These are phyloP conservation scores for Platycheirus rosarum DNA, from an alignment of 2,888 invertebrate species.

Conservation along the genomic window DNA sequence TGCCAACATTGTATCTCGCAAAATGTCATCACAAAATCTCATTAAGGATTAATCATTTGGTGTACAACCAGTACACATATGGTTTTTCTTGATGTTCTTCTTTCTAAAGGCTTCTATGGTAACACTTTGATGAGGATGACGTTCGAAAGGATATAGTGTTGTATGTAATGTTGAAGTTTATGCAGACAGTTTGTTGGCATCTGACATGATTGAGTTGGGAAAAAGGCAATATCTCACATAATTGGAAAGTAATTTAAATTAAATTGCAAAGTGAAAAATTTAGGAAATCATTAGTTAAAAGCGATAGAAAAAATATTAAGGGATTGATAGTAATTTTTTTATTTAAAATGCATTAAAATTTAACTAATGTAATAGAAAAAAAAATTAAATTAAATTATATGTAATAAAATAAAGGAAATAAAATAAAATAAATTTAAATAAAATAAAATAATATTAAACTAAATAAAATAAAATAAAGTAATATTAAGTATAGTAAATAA, in stretches of 20 bases:
- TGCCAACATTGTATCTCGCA: conserved; percentile 44
- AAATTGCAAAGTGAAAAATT: too few relatives aligned
- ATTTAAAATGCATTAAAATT: too few relatives aligned
- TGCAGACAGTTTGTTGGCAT: neutral
- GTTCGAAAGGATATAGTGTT: neutral
- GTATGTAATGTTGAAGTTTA: conserved; percentile 22
- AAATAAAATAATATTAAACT: too few relatives aligned
- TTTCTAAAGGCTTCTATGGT: conserved; percentile 12
- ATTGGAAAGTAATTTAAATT: conserved; percentile 43
- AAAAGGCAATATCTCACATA: conserved; percentile 37
- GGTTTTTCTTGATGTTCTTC: conserved; percentile 3
- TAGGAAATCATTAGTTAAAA: too few relatives aligned
- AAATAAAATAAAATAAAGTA: too few relatives aligned
- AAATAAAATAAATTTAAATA: too few relatives aligned
- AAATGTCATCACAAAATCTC: conserved; percentile 68
- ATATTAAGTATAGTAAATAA: too few relatives aligned
- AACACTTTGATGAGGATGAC: conserved; percentile 18
- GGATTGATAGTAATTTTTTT: too few relatives aligned
- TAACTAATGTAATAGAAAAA: too few relatives aligned
- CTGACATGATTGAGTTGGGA: conserved; percentile 23
- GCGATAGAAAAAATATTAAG: conserved; percentile 7
- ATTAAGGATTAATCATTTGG: conserved; percentile 64
- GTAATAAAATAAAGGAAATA: too few relatives aligned
- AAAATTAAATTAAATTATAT: too few relatives aligned
- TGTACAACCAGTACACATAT: conserved; percentile 4